These are phyloP conservation scores for Leptura quadrifasciata DNA, from an alignment of 2,888 invertebrate genomes.

Conservation along the genomic window DNA sequence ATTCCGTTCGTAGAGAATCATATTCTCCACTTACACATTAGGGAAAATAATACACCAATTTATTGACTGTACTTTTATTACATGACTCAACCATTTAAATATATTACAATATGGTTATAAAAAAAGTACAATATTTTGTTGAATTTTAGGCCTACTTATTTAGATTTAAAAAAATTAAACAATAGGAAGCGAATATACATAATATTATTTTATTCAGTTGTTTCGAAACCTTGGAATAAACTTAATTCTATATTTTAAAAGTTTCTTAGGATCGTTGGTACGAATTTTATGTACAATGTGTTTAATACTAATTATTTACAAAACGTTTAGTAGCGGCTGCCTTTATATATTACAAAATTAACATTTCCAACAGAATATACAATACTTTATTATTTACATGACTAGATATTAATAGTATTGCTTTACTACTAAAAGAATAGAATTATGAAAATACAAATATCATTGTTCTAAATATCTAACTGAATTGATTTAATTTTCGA, in stretches of 20 bases:
- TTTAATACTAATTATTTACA: conserved; percentile 56
- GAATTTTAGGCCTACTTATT: conserved; percentile 55
- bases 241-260: conserved; percentile 56
- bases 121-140: conserved; percentile 62
- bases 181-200: conserved; percentile 62
- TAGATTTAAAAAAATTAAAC: conserved; percentile 48
- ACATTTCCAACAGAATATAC: background rate
- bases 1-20: no score
- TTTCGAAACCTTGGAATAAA: conserved; percentile 58
- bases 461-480: background rate
- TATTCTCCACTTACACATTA: background rate
- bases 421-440: background rate
- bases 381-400: background rate
- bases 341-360: conserved; percentile 21
- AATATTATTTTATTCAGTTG: conserved; percentile 61
- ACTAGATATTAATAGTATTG: background rate
- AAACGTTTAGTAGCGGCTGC: conserved; percentile 41
- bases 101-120: conserved; percentile 65
- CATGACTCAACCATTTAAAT: conserved; percentile 66
- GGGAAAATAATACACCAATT: conserved; percentile 62
- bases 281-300: conserved; percentile 55
- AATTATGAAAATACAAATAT: background rate
- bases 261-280: conserved; percentile 52
- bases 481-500: no score
- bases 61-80: conserved; percentile 68